A percentile compares a stretch with the other conserved stretches of the same genome.
Evolutionary conservation across 2,888 invertebrate species (phyloP).

Genomic region (Campopleginae sp.): DNA sequence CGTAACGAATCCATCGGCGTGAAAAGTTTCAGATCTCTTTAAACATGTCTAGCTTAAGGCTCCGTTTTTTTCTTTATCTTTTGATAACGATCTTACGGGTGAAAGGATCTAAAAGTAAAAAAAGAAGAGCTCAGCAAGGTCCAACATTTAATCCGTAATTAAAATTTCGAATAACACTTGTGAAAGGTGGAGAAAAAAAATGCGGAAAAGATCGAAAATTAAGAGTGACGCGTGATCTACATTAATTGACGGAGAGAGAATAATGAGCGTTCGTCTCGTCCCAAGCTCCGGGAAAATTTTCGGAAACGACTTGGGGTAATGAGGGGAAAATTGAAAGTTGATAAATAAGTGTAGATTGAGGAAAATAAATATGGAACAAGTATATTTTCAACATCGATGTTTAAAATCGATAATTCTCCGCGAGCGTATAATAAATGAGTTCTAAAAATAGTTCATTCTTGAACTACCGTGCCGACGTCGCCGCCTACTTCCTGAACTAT

Average conservation of each 20-base stretch:
- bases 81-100: background rate
- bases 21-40: background rate
- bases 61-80: background rate
- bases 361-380: background rate
- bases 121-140: background rate
- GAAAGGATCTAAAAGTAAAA: background rate
- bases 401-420: conserved; percentile 24
- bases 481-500: conserved; percentile 17
- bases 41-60: conserved; percentile 8
- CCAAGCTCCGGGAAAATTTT: background rate
- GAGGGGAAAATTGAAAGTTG: background rate
- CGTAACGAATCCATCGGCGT: background rate
- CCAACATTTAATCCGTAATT: background rate
- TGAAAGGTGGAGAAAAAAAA: background rate
- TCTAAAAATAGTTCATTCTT: conserved; percentile 26
- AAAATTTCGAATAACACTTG: background rate
- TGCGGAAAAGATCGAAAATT: background rate
- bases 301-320: background rate
- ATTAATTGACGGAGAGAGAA: background rate
- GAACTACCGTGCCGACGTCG: background rate
- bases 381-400: background rate
- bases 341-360: background rate
- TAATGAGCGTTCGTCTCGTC: background rate
- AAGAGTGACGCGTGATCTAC: background rate
- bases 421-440: background rate